Percentiles rank a stretch among this genome's conserved stretches.
These are phyloP conservation scores for Danio jaintianensis DNA, from an alignment of 2,797 vertebrate species.

Conservation along the genomic window DNA sequence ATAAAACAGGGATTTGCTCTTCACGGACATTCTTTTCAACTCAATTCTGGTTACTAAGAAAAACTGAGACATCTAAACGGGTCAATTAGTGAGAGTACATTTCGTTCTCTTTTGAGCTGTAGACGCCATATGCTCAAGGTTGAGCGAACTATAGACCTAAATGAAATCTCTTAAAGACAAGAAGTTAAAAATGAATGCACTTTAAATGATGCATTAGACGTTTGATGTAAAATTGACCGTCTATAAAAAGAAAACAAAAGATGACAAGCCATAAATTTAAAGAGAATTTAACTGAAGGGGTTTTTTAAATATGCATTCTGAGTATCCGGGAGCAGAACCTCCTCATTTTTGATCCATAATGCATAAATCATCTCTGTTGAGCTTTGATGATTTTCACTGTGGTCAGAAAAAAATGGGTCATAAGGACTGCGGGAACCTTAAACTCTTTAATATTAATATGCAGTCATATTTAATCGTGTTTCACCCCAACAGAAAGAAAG, in stretches of 20 bases:
- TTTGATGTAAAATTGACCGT: background rate
- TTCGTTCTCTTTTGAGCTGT: background rate
- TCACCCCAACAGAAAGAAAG: no score
- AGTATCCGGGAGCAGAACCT: background rate
- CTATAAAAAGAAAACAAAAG: background rate
- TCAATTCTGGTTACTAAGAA: background rate
- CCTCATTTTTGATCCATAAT: background rate
- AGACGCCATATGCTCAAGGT: background rate
- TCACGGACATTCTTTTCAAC: slow-evolving; percentile 1
- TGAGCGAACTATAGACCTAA: background rate
- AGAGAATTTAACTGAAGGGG: background rate
- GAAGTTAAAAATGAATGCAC: background rate
- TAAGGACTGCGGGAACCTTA: background rate
- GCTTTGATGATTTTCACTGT: background rate
- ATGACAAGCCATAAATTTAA: background rate
- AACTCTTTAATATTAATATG: background rate
- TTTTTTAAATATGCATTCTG: slow-evolving; percentile 22
- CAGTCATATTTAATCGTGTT: background rate
- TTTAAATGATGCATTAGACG: slow-evolving; percentile 1
- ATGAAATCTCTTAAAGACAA: background rate
- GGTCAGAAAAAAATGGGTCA: background rate
- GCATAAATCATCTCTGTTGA: background rate
- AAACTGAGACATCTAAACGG: background rate
- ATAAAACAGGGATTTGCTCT: background rate
- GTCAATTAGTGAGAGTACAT: background rate